phyloP scores from a whole-genome alignment of 2,113 vertebrate genomes.

The Oreamnos americanus region DNA sequence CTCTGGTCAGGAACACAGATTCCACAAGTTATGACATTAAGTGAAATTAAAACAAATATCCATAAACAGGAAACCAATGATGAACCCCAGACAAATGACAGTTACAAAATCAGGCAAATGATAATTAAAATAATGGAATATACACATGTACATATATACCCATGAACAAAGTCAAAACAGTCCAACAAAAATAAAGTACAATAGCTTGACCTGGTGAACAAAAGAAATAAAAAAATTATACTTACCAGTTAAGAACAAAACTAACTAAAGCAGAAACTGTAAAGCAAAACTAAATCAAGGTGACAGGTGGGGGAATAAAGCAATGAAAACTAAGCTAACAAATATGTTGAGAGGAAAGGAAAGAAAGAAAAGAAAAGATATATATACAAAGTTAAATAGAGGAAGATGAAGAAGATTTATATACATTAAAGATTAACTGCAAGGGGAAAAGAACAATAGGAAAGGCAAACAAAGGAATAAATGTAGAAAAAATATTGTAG shows the following conservation, averaged over 20 bases:
- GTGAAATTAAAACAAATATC: background rate
- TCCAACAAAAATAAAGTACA: background rate
- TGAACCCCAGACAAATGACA: background rate
- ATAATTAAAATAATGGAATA: background rate
- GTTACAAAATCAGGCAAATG: background rate
- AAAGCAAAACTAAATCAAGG: background rate
- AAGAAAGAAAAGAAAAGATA: background rate
- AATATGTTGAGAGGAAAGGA: background rate
- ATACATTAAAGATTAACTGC: background rate
- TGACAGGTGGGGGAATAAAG: background rate
- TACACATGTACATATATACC: background rate
- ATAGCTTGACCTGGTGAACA: background rate
- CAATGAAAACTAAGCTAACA: background rate
- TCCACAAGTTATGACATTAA: background rate
- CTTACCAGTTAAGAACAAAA: background rate
- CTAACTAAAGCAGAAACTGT: background rate
- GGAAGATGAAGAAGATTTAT: background rate
- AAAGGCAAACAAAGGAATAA: background rate
- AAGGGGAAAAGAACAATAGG: background rate
- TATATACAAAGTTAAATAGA: background rate
- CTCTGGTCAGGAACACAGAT: background rate
- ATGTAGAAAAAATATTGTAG: background rate
- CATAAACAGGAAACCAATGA: background rate
- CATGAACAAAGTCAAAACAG: background rate
- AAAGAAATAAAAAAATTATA: background rate